A percentile compares a stretch with the other conserved stretches of the same genome.
Evolutionary conservation across 2,113 vertebrate species (phyloP).

Genomic region (Dendrocopos noguchii): DNA sequence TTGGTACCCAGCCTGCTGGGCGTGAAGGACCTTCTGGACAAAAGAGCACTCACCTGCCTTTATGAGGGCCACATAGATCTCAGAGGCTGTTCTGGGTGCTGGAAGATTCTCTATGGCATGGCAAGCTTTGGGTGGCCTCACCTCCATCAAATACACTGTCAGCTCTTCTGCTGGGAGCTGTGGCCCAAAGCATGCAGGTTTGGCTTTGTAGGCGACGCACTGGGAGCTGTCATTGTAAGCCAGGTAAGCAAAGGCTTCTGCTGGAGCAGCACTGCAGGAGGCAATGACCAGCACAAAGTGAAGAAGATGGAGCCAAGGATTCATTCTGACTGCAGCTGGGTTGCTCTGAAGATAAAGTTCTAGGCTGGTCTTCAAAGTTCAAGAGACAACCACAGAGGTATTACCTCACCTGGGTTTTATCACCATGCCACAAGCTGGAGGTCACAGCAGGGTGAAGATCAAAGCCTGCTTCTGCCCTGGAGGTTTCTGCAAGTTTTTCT

Average conservation of each 20-base stretch:
- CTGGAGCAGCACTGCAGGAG: not conserved
- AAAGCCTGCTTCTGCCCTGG: not conserved
- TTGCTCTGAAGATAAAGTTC: not conserved
- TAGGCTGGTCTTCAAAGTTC: not conserved
- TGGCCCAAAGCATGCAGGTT: conserved; percentile 78
- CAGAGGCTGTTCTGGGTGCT: conserved; percentile 49
- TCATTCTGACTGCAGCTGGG: not conserved
- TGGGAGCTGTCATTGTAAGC: conserved; percentile 35
- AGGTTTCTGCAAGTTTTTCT: not conserved
- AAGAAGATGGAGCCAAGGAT: not conserved
- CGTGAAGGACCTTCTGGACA: conserved; percentile 83
- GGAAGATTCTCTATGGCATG: conserved; percentile 70
- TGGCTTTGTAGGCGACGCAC: conserved; percentile 71
- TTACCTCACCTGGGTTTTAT: too few relatives aligned
- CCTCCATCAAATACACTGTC: conserved; percentile 74
- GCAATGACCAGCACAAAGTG: not conserved
- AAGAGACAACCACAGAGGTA: not conserved
- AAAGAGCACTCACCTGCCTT: conserved; percentile 81
- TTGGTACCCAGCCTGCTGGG: conserved; percentile 82
- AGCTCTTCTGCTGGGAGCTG: conserved; percentile 66
- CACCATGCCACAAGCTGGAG: not conserved
- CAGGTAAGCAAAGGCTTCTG: not conserved
- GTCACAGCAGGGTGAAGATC: not conserved
- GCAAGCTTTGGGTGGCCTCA: conserved; percentile 80
- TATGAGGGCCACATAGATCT: conserved; percentile 77